Conservation (phyloP, 2,113 vertebrate genomes). For the Silurus glanis region DNA sequence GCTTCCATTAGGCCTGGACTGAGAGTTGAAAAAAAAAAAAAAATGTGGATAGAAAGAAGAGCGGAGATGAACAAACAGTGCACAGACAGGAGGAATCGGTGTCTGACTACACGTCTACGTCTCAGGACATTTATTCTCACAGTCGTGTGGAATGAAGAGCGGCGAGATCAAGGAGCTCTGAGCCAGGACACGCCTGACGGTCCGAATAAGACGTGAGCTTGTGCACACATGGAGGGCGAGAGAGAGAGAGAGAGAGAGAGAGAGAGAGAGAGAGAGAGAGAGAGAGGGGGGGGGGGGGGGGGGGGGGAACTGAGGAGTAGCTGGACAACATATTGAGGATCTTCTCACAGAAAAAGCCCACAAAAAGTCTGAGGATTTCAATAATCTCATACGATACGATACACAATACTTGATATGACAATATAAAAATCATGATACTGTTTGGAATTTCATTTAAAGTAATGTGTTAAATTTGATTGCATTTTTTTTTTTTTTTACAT, state of each 20-base stretch:
- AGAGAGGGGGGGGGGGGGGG: not conserved
- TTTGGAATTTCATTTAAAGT: no score
- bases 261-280: not conserved
- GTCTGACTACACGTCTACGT: not conserved
- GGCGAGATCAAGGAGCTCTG: not conserved
- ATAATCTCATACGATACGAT: no score
- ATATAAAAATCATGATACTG: no score
- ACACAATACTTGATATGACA: no score
- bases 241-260: not conserved
- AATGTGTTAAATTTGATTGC: no score
- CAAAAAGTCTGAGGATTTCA: no score
- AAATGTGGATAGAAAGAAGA: constrained; percentile 55
- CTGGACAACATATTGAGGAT: no score
- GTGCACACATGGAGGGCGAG: constrained; percentile 23
- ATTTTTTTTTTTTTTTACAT: no score
- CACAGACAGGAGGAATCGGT: not conserved
- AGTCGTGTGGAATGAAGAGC: not conserved
- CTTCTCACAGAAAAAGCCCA: no score
- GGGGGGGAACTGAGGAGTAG: not conserved
- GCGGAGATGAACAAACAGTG: not conserved
- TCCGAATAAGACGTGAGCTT: constrained; percentile 2
- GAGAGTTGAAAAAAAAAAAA: constrained; percentile 71
- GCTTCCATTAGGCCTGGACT: constrained; percentile 95
- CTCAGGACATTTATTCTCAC: constrained; percentile 23
- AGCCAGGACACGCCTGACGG: constrained; percentile 18